These are phyloP conservation scores for Punctoribates punctum DNA, from an alignment of 2,888 invertebrate genomes.

Conservation along the genomic window DNA sequence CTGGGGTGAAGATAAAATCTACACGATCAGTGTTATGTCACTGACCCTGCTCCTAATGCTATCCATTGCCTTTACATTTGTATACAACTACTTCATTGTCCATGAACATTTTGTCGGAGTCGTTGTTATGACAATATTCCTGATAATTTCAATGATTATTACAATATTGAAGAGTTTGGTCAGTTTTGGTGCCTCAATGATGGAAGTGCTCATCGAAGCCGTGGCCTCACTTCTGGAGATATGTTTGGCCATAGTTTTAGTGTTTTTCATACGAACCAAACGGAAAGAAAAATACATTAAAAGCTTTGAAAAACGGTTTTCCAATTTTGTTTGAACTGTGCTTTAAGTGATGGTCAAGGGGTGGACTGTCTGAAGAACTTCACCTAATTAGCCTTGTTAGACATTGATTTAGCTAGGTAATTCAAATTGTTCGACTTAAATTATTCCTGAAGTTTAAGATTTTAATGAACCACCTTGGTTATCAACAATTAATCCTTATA, in stretches of 20 bases:
- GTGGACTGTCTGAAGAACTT: no score
- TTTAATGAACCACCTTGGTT: no score
- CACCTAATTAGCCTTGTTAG: no score
- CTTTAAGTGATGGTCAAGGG: no score
- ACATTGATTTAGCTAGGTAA: no score
- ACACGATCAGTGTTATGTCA: slow-evolving; percentile 28
- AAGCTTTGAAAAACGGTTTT: slow-evolving; percentile 34
- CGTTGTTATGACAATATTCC: slow-evolving; percentile 21
- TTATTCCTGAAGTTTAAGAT: no score
- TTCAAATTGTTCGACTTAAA: no score
- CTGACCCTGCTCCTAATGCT: slow-evolving; percentile 22
- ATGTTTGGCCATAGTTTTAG: neutral
- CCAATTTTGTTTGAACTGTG: neutral
- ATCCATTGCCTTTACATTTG: slow-evolving; percentile 27
- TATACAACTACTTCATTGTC: slow-evolving; percentile 39
- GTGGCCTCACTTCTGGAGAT: slow-evolving; percentile 18
- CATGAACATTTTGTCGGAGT: slow-evolving; percentile 35
- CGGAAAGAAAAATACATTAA: slow-evolving; percentile 18
- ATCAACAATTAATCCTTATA: no score
- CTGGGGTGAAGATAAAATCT: neutral
- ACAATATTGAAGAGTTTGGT: neutral
- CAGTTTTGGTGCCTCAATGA: neutral
- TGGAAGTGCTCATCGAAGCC: neutral
- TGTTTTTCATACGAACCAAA: slow-evolving; percentile 16
- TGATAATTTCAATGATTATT: neutral